These are phyloP conservation scores for Cenopis cana DNA, from an alignment of 2,888 invertebrate genomes.

Conservation along the genomic window DNA sequence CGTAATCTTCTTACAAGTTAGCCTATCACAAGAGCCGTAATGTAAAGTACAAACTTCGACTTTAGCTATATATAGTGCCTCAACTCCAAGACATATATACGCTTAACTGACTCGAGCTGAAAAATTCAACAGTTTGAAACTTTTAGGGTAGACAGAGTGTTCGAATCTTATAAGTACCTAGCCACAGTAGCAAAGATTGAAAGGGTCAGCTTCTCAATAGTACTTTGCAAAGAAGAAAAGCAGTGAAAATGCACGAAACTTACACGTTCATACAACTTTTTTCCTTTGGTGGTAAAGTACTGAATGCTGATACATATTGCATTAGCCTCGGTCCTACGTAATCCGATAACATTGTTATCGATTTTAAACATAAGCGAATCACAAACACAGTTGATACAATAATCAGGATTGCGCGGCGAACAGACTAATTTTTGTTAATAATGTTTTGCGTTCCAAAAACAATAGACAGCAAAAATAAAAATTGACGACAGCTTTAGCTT, in stretches of 20 bases:
- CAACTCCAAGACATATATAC: slow-evolving; percentile 9
- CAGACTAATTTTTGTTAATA: not conserved
- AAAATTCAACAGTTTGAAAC: slow-evolving; percentile 39
- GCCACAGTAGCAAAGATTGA: slow-evolving; percentile 27
- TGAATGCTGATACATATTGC: slow-evolving; percentile 72
- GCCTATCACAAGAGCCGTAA: slow-evolving; percentile 33
- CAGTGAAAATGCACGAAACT: slow-evolving; percentile 5
- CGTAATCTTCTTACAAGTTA: slow-evolving; percentile 39
- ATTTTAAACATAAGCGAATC: slow-evolving; percentile 32
- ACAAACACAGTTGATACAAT: not conserved
- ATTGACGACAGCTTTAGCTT: no score
- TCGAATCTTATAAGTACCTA: slow-evolving; percentile 41
- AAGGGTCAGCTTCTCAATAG: slow-evolving; percentile 37
- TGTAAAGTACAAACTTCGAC: slow-evolving; percentile 27
- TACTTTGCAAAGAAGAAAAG: not conserved
- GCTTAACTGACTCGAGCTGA: slow-evolving; percentile 34
- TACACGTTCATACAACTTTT: not conserved
- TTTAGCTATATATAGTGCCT: slow-evolving; percentile 10
- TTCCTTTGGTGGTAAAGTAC: not conserved
- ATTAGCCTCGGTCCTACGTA: slow-evolving; percentile 65
- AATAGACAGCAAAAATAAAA: not conserved
- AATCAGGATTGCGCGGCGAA: slow-evolving; percentile 2
- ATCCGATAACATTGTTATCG: slow-evolving; percentile 55
- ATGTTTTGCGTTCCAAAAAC: not conserved
- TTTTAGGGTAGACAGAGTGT: slow-evolving; percentile 33